phyloP scores from a whole-genome alignment of 2,797 vertebrate genomes.

The Tympanoctomys barrerae region DNA sequence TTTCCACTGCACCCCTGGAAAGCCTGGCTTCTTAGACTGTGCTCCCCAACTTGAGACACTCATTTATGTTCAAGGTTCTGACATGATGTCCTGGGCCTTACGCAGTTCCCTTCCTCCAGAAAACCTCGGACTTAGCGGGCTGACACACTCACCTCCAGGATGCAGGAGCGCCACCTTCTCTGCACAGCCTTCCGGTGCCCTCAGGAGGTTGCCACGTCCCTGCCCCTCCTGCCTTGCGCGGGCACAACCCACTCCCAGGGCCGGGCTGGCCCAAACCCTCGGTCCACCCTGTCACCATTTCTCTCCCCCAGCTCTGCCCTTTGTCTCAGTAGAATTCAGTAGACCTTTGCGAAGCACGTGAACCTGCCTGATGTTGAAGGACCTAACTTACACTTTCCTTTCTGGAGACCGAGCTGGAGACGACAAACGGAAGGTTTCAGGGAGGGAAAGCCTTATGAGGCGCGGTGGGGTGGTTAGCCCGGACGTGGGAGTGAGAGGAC shows the following conservation, averaged over 20 bases:
- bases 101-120: not conserved
- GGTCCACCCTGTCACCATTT: not conserved
- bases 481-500: not conserved
- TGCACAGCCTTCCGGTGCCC: not conserved
- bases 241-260: not conserved
- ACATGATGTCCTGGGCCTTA: not conserved
- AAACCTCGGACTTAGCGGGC: not conserved
- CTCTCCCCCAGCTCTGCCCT: not conserved
- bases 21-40: not conserved
- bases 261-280: not conserved
- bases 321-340: constrained; percentile 19
- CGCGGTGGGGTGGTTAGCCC: not conserved
- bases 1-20: not conserved
- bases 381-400: constrained; percentile 32
- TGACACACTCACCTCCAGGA: not conserved
- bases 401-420: constrained; percentile 21
- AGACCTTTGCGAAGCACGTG: constrained; percentile 38
- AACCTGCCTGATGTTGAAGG: constrained; percentile 43
- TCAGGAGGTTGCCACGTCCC: not conserved
- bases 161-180: not conserved
- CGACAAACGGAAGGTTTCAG: constrained; percentile 22
- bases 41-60: not conserved
- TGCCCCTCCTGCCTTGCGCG: not conserved
- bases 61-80: not conserved
- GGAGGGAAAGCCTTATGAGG: not conserved